Base-by-base conservation (phyloP, 2,113 vertebrate species). In the Antechinus stuartii region DNA sequence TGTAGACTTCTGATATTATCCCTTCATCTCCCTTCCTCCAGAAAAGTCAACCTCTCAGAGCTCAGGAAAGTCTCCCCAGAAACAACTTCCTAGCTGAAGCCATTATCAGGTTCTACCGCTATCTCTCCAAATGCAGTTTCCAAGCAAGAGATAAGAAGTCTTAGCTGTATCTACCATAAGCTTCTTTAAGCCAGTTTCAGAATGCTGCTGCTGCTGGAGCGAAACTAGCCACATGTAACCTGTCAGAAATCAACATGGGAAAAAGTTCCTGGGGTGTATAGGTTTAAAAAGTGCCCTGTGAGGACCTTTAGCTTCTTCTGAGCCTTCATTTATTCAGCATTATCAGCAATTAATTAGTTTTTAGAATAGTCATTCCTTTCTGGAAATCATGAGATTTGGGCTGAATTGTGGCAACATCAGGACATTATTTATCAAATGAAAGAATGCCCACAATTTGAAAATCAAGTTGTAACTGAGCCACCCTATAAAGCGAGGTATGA, bases 311-410 rank as follows among this genome's bases (percentile, higher is more conserved):
- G 6, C 68, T 84, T 23, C 68, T 84, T 16, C 68, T 8, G 92
- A 23, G 57, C 90, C 90, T 97, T 94, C 92, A 96, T 95, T 93
- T 97, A 95, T 91, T 95, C 68, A 54, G 46, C 89, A 53, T 0
- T 7, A 5, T 19, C 11, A 35, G 55, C 46, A 90, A 92, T 95
- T 96, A 89, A 92, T 97, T 91, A 90, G 0, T 46, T 84, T 84
- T 84, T 19, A 76, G 22, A 76, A 76, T 23, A 76, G n/a, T 16
- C 35, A 76, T 22, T n/a, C 35, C 24, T 14, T 95, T 90, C 24
- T 90, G 57, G 89, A 94, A 97, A 95, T 91, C 50, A 35, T 93
- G 93, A 91, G 68, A 96, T n/a, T 52, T 46, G 55, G 25, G 90
- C 35, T n/a, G 52, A 94, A 50, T 22, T 91, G 3, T 9, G 68